Base-by-base conservation (phyloP, 2,888 invertebrate genomes). In the Suillia variegata region DNA sequence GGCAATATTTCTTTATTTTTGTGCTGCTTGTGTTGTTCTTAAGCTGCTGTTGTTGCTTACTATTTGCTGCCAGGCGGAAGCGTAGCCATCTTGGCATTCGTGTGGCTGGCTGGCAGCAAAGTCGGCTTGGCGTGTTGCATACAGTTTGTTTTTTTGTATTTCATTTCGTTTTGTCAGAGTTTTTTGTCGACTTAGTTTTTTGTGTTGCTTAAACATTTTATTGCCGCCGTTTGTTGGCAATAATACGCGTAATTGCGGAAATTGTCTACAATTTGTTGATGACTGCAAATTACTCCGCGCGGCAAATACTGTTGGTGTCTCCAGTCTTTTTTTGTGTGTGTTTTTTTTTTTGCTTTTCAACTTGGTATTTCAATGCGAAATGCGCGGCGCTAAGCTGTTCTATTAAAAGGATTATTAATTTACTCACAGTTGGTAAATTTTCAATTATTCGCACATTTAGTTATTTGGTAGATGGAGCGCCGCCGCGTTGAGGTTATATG, bases 351-450 rank as follows among this genome's bases (percentile, higher is more conserved):
- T n/a, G n/a, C 4, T 38, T 13, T 38, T 38, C 38, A 8, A 38
- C 38, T 13, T 12, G 4, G n/a, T 26, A 26, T 26, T n/a, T 6
- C 26, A 26, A 26, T 26, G 10, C 6, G 6, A 26, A 38, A 13
- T 38, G 38, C 38, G 20, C 45, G 18, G 45, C 45, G 45, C 45
- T 45, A 45, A 45, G 45, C 18, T 45, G 45, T 17, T 45, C 45
- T 26, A 45, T 54, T 61, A 54, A 61, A 61, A 49, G 61, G 57
- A 61, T 56, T 61, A 56, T 61, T 61, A 57, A 61, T 61, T 61
- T 54, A 61, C 61, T 49, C 61, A 54, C 61, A 57, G 61, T 54
- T 50, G 57, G 61, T 54, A 48, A 56, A 47, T 61, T 52, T 61
- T 61, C 57, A 56, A 61, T 61, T 61, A 61, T 10, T 13, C 10